A percentile compares a stretch with the other conserved stretches of the same genome.
Evolutionary conservation across 2,797 vertebrate species (phyloP).

Genomic region (Cyclura pinguis): DNA sequence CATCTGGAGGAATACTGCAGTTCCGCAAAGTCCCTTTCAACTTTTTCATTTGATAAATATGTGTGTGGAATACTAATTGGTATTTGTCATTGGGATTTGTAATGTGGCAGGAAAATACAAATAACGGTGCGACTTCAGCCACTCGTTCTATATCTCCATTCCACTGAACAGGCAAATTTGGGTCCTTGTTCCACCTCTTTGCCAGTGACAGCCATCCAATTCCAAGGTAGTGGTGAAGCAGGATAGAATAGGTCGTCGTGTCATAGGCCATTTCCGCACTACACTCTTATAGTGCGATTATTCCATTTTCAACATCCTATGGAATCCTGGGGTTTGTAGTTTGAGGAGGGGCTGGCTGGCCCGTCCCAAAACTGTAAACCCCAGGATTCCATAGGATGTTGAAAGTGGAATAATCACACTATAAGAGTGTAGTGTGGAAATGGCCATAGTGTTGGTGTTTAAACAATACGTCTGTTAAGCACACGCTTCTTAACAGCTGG

Average conservation of each 20-base stretch:
- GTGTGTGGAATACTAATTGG: neutral
- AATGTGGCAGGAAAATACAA: neutral
- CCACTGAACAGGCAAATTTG: neutral
- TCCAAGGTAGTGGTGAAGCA: neutral
- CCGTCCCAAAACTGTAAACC: no score
- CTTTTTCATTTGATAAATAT: neutral
- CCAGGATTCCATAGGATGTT: no score
- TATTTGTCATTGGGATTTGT: neutral
- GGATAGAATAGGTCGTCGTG: neutral
- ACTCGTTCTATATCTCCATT: neutral
- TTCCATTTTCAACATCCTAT: no score
- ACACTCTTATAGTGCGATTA: no score
- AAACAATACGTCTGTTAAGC: neutral
- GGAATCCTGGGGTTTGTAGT: no score
- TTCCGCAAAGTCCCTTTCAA: neutral
- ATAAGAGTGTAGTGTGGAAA: no score
- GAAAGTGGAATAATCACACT: no score
- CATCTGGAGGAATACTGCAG: neutral
- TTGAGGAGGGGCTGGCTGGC: no score
- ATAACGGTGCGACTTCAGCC: neutral
- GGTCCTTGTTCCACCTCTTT: neutral
- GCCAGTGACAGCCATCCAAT: neutral
- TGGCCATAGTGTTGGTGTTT: neutral
- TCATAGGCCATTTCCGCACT: no score
- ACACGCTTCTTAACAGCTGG: neutral